Percentiles rank a stretch among this genome's conserved stretches.
These are phyloP conservation scores for Syngnathus acus DNA, from an alignment of 2,797 vertebrate species.

Conservation along the genomic window DNA sequence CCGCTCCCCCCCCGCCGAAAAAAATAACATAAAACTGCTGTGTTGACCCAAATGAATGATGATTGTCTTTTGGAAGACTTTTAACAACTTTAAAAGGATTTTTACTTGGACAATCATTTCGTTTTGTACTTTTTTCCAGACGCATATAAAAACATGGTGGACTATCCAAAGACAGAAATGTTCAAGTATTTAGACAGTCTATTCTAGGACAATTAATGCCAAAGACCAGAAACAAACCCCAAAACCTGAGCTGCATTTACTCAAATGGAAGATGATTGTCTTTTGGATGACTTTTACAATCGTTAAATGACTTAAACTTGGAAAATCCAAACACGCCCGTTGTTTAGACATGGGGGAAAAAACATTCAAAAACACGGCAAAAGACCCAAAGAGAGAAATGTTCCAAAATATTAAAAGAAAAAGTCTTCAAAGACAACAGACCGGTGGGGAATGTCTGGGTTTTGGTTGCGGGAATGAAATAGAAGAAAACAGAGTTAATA, in stretches of 20 bases:
- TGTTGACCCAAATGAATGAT: neutral
- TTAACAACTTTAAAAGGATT: neutral
- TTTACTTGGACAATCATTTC: neutral
- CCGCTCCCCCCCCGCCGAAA: too few species aligned
- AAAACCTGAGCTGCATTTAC: neutral
- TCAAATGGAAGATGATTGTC: neutral
- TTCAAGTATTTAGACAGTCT: neutral
- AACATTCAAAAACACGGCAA: neutral
- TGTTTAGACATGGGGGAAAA: neutral
- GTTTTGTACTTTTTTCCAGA: neutral
- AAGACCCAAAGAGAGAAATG: neutral
- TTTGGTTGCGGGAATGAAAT: neutral
- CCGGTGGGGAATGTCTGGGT: neutral
- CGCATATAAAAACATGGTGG: neutral
- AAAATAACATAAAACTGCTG: neutral
- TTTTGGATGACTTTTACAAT: slow-evolving; percentile 1
- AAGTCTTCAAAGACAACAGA: neutral
- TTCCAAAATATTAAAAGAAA: neutral
- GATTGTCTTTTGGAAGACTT: slow-evolving; percentile 1
- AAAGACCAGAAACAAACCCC: neutral
- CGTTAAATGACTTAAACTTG: neutral
- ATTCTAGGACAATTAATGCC: slow-evolving; percentile 1
- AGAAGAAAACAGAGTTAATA: neutral
- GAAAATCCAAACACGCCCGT: neutral
- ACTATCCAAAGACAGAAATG: neutral